Conservation (phyloP, 1,140 invertebrate genomes). For the Hycleus phaleratus region DNA sequence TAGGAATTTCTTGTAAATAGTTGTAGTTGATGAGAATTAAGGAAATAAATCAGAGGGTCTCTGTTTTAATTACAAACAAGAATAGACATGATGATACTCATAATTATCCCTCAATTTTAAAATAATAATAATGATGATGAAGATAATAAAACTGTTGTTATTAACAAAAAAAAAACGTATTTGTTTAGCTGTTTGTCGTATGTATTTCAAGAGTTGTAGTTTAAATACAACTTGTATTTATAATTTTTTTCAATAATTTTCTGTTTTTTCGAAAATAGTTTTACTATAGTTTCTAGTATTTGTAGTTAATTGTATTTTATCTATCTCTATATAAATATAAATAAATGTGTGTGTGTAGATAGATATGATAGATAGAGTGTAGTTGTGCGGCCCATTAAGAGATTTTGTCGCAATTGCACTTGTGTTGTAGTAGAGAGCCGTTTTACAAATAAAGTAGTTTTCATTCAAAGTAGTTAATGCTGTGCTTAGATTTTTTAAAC, state of each 20-base stretch:
- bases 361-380: conserved; percentile 24
- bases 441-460: conserved; percentile 44
- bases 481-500: conserved; percentile 32
- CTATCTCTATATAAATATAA: no score
- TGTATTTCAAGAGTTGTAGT: conserved; percentile 29
- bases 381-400: conserved; percentile 22
- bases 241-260: conserved; percentile 32
- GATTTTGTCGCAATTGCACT: conserved; percentile 36
- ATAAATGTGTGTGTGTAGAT: conserved; percentile 36
- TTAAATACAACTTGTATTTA: conserved; percentile 13
- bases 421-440: conserved; percentile 39
- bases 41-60: no score
- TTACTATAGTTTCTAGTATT: conserved; percentile 36
- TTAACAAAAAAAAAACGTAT: conserved; percentile 21
- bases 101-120: no score
- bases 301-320: conserved; percentile 39
- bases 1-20: no score
- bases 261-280: no score
- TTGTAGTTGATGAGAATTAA: no score
- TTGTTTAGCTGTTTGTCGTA: conserved; percentile 37
- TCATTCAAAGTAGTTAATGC: conserved; percentile 38
- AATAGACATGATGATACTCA: no score
- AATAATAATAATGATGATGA: no score
- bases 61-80: no score
- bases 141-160: conserved; percentile 9